Base-by-base conservation (phyloP, 2,888 invertebrate species). In the Lapara coniferarum region DNA sequence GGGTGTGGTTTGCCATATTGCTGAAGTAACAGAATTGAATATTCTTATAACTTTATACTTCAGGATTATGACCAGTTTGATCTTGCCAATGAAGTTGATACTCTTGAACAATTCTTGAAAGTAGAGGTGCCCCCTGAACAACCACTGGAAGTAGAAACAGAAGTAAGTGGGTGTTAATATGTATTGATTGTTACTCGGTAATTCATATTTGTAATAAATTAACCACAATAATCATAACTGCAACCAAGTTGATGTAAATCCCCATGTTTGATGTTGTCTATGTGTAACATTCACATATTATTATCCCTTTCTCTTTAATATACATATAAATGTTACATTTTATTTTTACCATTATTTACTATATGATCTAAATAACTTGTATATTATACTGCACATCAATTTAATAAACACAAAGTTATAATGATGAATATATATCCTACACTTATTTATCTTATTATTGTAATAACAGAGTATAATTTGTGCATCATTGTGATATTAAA, bases 41-140 rank as follows among this genome's bases (percentile, higher is more conserved):
- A 7, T 37, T 37, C 2, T 37, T 5, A 37, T 37, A 37, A 37
- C 37, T 37, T 37, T 37, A 37, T 7, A 37, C 8, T 90, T 72
- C 90, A 98, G 98, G 98, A 98, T 89, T 99, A 98, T 90, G 98
- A 98, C 86, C 97, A 96, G 82, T 98, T 99, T 91, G 98, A 98
- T 89, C 92, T 97, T 91, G 97, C 98, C 25, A 97, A 98, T 91
- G 99, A 99, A 95, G 95, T 96, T 77, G 98, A 98, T 84, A 97
- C 96, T 78, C 94, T 98, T 90, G 97, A 98, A 86, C 96, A 96
- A 85, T 98, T 98, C 87, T 91, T 98, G 71, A 97, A 97, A 90
- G 85, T 97, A 77, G 95, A 96, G 77, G 94, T 95, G 1, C 95
- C 95, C 10, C 88, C 92, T n/a, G 92, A 92, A 76, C 86, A 86